Evolutionary conservation across 2,888 invertebrate species (phyloP), one percentile per base, ranked within the genome.

Genomic region (Synergus gifuensis): DNA sequence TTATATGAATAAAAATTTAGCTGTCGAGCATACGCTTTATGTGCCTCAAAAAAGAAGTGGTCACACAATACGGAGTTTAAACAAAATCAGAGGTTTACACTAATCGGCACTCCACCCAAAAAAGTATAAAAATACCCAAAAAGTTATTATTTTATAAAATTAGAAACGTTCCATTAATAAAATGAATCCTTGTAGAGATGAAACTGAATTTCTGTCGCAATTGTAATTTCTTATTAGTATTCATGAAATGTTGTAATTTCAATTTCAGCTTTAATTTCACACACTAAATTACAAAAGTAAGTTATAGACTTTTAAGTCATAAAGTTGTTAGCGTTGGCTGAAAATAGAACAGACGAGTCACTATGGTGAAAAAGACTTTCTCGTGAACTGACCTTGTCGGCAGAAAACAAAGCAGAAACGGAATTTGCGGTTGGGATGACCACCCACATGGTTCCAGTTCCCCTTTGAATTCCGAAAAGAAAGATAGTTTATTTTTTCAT

Each of bases 401-500:
- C 79, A 62, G 78, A 67, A 85, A 85, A 86, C 86, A 85, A 85
- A 85, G 84, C 78, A 76, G 83, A 79, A 83, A 81, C 81, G 81
- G 81, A 82, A 86, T 85, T 83, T 77, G 78, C 80, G 46, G 79
- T 82, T 82, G 79, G 80, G 84, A 82, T 83, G 78, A 64, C 82
- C 64, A 58, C 83, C 81, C 76, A 79, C 82, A n/a, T 73, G 73
- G n/a, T 54, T 73, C 73, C 36, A 54, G 54, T 28, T 73, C 54
- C 36, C n/a, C 28, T 22, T 49, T 16, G 5, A 73, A 8, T 54
- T 54, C 49, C 11, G 73, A 73, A 73, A 73, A 73, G 18, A 11
- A n/a, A 54, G 8, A 16, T 0, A 9, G 28, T 49, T 49, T 54
- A 60, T 4, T 22, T 4, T 22, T 22, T 12, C 4, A 60, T 18